A percentile compares a stretch with the other conserved stretches of the same genome.
Conservation (phyloP, 2,113 vertebrate species). For the Seriola quinqueradiata region DNA sequence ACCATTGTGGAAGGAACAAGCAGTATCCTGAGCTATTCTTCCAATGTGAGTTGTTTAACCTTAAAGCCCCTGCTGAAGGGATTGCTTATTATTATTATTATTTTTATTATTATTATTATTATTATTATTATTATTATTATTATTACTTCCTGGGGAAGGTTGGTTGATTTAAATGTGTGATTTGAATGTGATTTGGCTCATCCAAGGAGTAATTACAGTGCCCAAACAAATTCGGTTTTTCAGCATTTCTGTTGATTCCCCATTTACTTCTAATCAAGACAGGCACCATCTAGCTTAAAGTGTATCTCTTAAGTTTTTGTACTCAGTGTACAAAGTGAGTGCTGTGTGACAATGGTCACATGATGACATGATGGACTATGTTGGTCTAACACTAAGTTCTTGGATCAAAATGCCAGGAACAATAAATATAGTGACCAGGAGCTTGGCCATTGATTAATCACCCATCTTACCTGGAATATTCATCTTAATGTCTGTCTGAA, state of each 20-base stretch:
- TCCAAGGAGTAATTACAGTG: background rate
- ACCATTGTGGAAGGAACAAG: constrained; percentile 84
- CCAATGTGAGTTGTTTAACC: constrained; percentile 47
- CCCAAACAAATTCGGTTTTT: background rate
- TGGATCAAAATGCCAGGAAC: background rate
- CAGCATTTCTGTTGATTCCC: background rate
- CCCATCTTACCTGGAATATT: background rate
- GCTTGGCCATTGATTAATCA: background rate
- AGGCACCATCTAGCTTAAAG: too few species aligned
- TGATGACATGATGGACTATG: background rate
- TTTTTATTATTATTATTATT: too few species aligned
- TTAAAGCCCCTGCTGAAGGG: background rate
- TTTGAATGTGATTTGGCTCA: background rate
- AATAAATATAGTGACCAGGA: background rate
- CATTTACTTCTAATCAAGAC: background rate
- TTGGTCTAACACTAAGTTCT: background rate
- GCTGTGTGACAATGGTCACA: background rate
- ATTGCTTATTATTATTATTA: background rate
- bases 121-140: too few species aligned
- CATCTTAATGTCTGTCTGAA: background rate
- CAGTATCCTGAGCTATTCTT: constrained; percentile 83
- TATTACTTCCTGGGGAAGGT: too few species aligned
- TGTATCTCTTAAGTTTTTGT: background rate
- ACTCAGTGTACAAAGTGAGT: background rate
- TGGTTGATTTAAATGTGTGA: background rate